Percentiles rank a stretch among this genome's conserved stretches.
Evolutionary conservation across 2,797 vertebrate species (phyloP).

Genomic region (Psittacula derbiana): DNA sequence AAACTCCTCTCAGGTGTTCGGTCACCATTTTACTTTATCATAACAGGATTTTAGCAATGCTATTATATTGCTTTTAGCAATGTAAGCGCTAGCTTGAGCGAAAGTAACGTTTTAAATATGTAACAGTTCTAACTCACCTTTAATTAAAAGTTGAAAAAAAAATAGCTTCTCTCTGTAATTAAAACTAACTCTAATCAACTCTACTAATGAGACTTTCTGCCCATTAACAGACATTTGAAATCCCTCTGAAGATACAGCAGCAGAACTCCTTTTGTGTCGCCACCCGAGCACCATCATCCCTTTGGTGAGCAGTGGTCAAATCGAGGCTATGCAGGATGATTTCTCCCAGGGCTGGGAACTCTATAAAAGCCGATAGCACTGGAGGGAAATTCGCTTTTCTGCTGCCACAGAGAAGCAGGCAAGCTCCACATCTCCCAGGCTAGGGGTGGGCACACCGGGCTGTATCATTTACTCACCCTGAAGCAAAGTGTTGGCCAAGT

Average conservation of each 20-base stretch:
- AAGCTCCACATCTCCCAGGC: fast-evolving
- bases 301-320: fast-evolving
- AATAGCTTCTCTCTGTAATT: background rate
- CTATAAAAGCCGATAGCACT: fast-evolving
- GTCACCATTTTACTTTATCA: background rate
- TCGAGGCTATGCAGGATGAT: fast-evolving
- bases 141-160: background rate
- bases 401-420: background rate
- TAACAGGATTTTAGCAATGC: background rate
- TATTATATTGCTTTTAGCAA: background rate
- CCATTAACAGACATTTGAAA: background rate
- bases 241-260: background rate
- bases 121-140: background rate
- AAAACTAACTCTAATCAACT: background rate
- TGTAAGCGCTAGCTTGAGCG: background rate
- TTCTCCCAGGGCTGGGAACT: background rate
- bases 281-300: fast-evolving
- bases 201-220: background rate
- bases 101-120: background rate
- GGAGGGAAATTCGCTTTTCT: background rate
- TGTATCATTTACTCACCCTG: background rate
- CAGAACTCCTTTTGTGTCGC: background rate
- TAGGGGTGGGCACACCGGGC: fast-evolving
- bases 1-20: background rate
- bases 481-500: fast-evolving